Evolutionary conservation across 1,140 invertebrate genomes (phyloP), one percentile per base, ranked within the genome.

Genomic region (Anastrepha obliqua): DNA sequence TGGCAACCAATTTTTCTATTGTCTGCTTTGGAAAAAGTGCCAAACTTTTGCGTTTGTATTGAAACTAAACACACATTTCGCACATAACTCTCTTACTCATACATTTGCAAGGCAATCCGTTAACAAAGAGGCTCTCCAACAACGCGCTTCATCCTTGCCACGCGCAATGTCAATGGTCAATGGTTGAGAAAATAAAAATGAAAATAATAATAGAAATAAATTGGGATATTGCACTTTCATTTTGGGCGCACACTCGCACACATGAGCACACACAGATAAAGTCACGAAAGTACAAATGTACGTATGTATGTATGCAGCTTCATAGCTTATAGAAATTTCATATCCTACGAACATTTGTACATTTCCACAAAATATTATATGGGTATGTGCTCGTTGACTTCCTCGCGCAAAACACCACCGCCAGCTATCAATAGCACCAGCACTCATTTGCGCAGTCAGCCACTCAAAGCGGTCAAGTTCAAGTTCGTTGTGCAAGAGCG

Each of bases 381-480:
- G 64, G 0, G 29, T 67, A 11, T 1, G 15, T 44, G 11, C 4
- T 39, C 9, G 20, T 9, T 39, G 39, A 13, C 15, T 70, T 11
- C 42, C 11, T 39, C 64, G 0, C 29, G 6, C 29, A 0, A 29
- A 29, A 29, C 29, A 11, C 39, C 13, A 1, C 13, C 42, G 20
- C 11, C 29, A 39, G 39, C 65, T 42, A 39, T 2, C 0, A 42
- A 15, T 8, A 15, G 9, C 2, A 42, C 20, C 6, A 6, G 39
- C 29, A 42, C 5, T 9, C 39, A 74, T 74, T 74, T 74, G 42
- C 44, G 44, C 42, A 74, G 67, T 74, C 67, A 74, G 67, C 67
- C 42, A 74, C 67, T 47, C 67, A 74, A 74, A 74, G 39, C 42
- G 67, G 67, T 74, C 67, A 74, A 74, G 67, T 74, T 74, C 67